Evolutionary conservation across 1,140 invertebrate species (phyloP).

Genomic region (Pseudomyrmex sp.): DNA sequence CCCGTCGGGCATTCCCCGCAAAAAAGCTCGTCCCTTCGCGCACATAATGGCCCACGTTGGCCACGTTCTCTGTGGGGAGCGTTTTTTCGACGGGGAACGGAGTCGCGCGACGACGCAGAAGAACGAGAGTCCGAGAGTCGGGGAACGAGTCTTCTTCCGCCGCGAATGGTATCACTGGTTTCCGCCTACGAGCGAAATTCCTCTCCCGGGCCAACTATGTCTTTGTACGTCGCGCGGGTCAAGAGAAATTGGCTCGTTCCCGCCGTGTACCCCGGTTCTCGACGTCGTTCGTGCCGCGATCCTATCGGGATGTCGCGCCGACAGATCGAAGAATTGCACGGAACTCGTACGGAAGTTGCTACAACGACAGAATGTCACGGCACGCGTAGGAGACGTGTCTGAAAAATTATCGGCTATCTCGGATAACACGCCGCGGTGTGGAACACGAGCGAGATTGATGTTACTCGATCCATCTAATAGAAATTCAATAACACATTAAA

Average conservation of each 20-base stretch:
- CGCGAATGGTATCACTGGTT: constrained; percentile 53
- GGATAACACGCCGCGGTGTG: not conserved
- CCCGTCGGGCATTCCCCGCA: constrained; percentile 69
- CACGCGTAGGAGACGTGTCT: constrained; percentile 9
- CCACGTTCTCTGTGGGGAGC: constrained; percentile 59
- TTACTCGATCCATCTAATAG: not conserved
- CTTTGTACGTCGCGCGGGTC: constrained; percentile 4
- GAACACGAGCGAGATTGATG: not conserved
- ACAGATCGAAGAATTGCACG: constrained; percentile 51
- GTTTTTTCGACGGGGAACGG: constrained; percentile 57
- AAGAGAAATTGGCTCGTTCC: constrained; percentile 61
- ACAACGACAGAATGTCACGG: constrained; percentile 5
- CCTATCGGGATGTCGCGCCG: constrained; percentile 44
- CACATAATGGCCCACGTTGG: constrained; percentile 68
- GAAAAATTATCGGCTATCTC: constrained; percentile 52
- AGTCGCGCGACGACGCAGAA: constrained; percentile 18
- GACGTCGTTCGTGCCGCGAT: constrained; percentile 27
- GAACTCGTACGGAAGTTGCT: constrained; percentile 13
- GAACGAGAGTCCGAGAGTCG: not conserved
- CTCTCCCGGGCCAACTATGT: constrained; percentile 49
- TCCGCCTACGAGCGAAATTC: constrained; percentile 72
- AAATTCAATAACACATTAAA: not conserved
- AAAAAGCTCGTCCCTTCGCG: constrained; percentile 73
- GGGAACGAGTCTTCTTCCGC: constrained; percentile 32
- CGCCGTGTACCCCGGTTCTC: constrained; percentile 42